Conservation (phyloP, 2,888 invertebrate species). For the Ditylenchus weischeri region DNA sequence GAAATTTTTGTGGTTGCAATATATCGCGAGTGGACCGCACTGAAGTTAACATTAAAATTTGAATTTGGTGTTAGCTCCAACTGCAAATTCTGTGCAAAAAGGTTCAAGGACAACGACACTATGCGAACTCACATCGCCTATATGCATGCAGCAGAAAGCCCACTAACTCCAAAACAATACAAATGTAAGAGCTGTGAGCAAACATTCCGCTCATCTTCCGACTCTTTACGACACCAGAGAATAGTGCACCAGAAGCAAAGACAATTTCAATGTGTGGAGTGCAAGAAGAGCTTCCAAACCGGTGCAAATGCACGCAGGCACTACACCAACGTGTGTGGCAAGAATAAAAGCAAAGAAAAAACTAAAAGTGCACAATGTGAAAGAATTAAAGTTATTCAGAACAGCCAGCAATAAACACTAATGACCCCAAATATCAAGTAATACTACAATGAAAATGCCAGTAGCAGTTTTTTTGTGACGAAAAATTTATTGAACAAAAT, state of each 20-base stretch:
- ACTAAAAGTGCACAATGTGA: too few relatives aligned
- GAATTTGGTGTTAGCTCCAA: constrained; percentile 14
- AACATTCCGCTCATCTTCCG: constrained; percentile 13
- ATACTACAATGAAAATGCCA: too few relatives aligned
- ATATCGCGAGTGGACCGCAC: too few relatives aligned
- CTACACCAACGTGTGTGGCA: neutral
- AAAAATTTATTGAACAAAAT: too few relatives aligned
- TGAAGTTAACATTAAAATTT: neutral
- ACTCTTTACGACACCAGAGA: constrained; percentile 13
- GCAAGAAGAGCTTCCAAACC: constrained; percentile 22
- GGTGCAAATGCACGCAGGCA: neutral
- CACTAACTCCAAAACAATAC: neutral
- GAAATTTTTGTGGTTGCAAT: too few relatives aligned
- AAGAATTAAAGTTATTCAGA: too few relatives aligned
- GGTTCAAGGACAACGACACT: constrained; percentile 27
- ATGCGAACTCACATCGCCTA: constrained; percentile 19
- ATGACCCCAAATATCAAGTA: too few relatives aligned
- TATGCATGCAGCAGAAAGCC: constrained; percentile 15
- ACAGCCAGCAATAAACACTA: too few relatives aligned
- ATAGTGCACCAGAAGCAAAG: constrained; percentile 18
- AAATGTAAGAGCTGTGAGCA: constrained; percentile 17
- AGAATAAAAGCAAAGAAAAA: too few relatives aligned
- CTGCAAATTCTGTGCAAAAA: constrained; percentile 21
- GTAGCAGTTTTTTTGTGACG: too few relatives aligned
- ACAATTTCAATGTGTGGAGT: constrained; percentile 18